Evolutionary conservation across 2,113 vertebrate species (phyloP), one percentile per base, ranked within the genome.

Genomic region (Harpagus bidentatus): DNA sequence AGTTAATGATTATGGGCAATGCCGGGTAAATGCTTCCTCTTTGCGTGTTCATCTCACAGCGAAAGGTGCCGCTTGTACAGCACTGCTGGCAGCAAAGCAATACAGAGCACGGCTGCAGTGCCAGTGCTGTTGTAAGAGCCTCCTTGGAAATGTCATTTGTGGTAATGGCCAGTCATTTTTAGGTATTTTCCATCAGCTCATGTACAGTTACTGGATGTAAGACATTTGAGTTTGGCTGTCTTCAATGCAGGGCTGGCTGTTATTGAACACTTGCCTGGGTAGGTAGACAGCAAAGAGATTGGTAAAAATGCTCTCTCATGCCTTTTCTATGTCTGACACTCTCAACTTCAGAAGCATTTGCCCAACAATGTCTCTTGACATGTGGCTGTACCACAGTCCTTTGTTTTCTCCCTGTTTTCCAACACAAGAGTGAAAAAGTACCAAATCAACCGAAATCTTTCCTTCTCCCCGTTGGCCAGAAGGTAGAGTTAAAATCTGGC

Each of bases 11-110:
- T 56, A 34, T 2, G 16, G 56, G 40, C 19, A 48, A 28, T 36
- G 38, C 56, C 0, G 2, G 14, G 1, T 34, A 61, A 38, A 25
- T 55, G 36, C 81, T 70, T 52, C 28, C 29, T 73, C 20, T 67
- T 42, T 4, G 4, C 42, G 26, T 0, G 0, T 32, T 61, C 4
- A 1, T 58, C 38, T 58, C 3, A 0, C 78, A 67, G 43, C 0
- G 0, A 40, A 70, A 61, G 26, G 43, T 31, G 47, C 45, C 50
- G 8, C 3, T 16, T 13, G 14, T 3, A 16, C 18, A 20, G 28
- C 13, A 1, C 20, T 53, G 32, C 42, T 4, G 11, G 4, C 71
- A 84, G 28, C 61, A 45, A 4, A 67, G 70, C 4, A 1, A 5
- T 10, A 10, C n/a, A 16, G 6, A 31, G 32, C n/a, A 36, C 0